phyloP scores from a whole-genome alignment of 2,888 invertebrate genomes.

The Polydrusus pterygomalis region DNA sequence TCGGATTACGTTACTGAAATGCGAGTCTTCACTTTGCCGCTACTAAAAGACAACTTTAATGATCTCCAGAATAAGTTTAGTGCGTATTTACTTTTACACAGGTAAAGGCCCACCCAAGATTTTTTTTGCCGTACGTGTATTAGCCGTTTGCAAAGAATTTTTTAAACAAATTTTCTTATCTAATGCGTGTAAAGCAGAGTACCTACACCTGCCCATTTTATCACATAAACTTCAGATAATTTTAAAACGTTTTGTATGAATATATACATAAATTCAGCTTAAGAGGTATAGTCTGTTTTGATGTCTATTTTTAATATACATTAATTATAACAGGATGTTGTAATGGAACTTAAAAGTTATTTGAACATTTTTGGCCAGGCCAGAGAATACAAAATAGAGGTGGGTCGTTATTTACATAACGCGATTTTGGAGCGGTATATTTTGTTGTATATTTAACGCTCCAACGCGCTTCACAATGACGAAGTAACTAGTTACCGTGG shows the following conservation, averaged over 20 bases:
- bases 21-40: too few relatives aligned
- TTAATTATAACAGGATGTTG: conserved; percentile 16
- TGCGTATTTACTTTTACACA: too few relatives aligned
- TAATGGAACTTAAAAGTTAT: background rate
- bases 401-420: too few relatives aligned
- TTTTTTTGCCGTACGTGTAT: background rate
- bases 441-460: too few relatives aligned
- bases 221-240: conserved; percentile 13
- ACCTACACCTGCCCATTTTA: conserved; percentile 12
- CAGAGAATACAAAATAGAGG: background rate
- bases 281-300: conserved; percentile 19
- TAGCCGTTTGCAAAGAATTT: background rate
- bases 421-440: too few relatives aligned
- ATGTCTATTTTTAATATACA: conserved; percentile 19
- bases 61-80: too few relatives aligned
- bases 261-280: conserved; percentile 2
- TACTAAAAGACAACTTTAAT: too few relatives aligned
- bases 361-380: background rate
- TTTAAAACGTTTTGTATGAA: background rate
- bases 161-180: conserved; percentile 11
- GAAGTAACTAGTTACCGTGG: too few relatives aligned
- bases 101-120: background rate
- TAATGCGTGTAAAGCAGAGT: background rate
- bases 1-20: too few relatives aligned
- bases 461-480: too few relatives aligned